Conservation (phyloP, 2,113 vertebrate species). For the Solea senegalensis region DNA sequence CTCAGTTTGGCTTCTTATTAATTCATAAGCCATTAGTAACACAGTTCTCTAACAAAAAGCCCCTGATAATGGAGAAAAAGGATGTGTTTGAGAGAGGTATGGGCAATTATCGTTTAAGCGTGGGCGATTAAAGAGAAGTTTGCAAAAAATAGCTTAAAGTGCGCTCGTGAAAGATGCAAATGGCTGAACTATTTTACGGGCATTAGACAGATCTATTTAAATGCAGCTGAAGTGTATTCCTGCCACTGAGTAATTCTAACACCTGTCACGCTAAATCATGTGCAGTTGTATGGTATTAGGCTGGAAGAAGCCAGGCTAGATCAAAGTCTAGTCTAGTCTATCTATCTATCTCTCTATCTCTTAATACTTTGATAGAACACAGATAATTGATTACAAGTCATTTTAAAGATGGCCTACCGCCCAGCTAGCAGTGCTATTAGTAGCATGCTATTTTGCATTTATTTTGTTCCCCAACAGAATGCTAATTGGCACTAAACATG, state of each 20-base stretch:
- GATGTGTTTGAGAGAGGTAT: conserved; percentile 68
- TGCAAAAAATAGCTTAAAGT: conserved; percentile 65
- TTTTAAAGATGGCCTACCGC: neutral
- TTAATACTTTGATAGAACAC: neutral
- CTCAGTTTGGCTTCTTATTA: conserved; percentile 83
- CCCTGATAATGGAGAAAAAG: conserved; percentile 70
- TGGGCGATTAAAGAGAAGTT: conserved; percentile 76
- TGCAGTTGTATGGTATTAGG: conserved; percentile 36
- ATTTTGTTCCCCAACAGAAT: neutral
- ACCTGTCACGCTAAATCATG: conserved; percentile 68
- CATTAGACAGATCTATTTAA: conserved; percentile 74
- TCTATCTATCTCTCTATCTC: neutral
- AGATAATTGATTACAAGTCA: neutral
- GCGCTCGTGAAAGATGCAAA: conserved; percentile 72
- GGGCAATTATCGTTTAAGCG: conserved; percentile 78
- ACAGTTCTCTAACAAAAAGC: conserved; percentile 82
- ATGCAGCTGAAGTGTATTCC: conserved; percentile 63
- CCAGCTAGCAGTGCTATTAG: neutral
- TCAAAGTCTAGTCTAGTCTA: conserved; percentile 6
- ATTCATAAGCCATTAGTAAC: conserved; percentile 87
- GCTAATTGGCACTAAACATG: too few species aligned
- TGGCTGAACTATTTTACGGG: conserved; percentile 67
- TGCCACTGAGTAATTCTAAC: too few species aligned
- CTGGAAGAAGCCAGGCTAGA: conserved; percentile 23
- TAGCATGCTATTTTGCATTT: neutral